phyloP scores from a whole-genome alignment of 2,113 vertebrate species.

The Columbina picui region DNA sequence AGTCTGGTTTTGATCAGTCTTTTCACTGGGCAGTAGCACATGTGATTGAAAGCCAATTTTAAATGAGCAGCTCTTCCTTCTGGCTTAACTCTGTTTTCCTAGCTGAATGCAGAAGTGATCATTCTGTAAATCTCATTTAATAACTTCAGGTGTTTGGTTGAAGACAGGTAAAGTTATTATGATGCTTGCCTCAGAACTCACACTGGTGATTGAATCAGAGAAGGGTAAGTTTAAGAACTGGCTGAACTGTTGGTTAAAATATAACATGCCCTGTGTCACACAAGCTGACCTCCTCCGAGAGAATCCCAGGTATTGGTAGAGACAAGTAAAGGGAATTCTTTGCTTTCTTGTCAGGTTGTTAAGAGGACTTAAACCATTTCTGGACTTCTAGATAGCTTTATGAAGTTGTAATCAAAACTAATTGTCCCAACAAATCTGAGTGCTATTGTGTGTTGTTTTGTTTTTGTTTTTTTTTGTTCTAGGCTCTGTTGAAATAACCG shows the following conservation, averaged over 20 bases:
- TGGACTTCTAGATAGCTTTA: not conserved
- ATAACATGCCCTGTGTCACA: not conserved
- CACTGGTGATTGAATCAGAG: not conserved
- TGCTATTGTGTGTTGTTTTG: not conserved
- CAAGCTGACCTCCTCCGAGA: not conserved
- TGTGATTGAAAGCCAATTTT: not conserved
- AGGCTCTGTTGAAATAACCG: constrained; percentile 85
- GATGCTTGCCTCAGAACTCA: not conserved
- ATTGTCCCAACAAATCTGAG: not conserved
- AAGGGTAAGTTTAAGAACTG: not conserved
- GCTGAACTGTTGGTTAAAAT: not conserved
- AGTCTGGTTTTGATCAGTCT: not conserved
- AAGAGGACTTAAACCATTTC: not conserved
- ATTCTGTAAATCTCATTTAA: not conserved
- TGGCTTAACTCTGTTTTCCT: not conserved
- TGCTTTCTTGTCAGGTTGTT: not conserved
- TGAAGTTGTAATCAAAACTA: not conserved
- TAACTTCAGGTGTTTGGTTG: not conserved
- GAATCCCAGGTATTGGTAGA: not conserved
- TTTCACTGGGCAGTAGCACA: not conserved
- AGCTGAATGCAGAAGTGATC: not conserved
- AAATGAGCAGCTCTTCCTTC: not conserved
- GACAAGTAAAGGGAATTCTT: not conserved
- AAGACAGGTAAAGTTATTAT: not conserved
- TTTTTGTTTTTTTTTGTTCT: not conserved